phyloP scores from a whole-genome alignment of 2,888 invertebrate genomes.

The Chironomus riparius region DNA sequence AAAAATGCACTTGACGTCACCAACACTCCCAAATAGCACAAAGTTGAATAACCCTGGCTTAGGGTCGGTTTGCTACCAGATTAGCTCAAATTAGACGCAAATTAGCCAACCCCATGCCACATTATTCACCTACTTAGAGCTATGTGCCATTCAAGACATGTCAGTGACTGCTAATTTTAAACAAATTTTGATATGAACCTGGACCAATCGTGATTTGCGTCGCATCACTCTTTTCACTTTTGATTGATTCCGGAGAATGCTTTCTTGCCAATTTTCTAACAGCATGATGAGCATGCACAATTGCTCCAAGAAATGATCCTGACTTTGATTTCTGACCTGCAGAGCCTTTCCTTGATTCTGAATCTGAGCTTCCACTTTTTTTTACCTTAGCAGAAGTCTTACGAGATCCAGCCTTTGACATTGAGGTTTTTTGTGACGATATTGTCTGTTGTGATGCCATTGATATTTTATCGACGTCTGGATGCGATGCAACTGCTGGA shows the following conservation, averaged over 20 bases:
- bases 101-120: too few species aligned
- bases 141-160: too few species aligned
- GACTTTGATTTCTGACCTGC: not conserved
- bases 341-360: conserved; percentile 8
- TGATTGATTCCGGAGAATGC: not conserved
- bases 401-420: not conserved
- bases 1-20: too few species aligned
- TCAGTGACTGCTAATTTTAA: not conserved
- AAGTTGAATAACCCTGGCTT: too few species aligned
- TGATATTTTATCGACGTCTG: not conserved
- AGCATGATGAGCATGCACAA: conserved; percentile 7
- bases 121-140: too few species aligned
- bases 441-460: conserved; percentile 11
- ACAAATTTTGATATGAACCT: not conserved
- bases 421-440: not conserved
- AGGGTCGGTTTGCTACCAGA: too few species aligned
- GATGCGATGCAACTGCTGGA: conserved; percentile 5
- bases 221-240: conserved; percentile 12
- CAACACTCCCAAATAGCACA: too few species aligned
- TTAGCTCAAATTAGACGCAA: too few species aligned
- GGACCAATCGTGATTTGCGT: conserved; percentile 11
- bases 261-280: not conserved
- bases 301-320: conserved; percentile 5
- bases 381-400: not conserved
- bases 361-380: too few species aligned